A percentile compares a stretch with the other conserved stretches of the same genome.
phyloP scores from a whole-genome alignment of 2,888 invertebrate species.

The Phorcus lineatus region DNA sequence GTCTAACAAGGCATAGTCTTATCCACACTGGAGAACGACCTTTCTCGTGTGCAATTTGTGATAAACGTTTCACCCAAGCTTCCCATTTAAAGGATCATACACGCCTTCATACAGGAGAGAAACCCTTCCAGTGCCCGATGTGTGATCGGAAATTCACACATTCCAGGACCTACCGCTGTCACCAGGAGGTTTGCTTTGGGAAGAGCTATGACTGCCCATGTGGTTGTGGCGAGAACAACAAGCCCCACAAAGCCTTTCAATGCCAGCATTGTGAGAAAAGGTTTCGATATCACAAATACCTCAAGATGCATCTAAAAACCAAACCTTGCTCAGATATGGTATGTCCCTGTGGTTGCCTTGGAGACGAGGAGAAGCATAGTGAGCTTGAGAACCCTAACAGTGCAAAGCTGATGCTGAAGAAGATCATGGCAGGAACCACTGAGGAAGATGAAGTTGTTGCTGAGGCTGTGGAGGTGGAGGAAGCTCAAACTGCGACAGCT shows the following conservation, averaged over 20 bases:
- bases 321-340: background rate
- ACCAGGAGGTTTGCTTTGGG: background rate
- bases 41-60: background rate
- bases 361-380: background rate
- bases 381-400: background rate
- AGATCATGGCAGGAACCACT: background rate
- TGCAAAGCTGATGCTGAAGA: background rate
- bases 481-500: background rate
- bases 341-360: background rate
- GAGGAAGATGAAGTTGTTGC: background rate
- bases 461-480: background rate
- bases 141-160: constrained; percentile 19
- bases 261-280: too few relatives aligned
- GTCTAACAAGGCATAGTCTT: background rate
- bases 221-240: background rate
- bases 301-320: background rate
- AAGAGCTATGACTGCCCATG: background rate
- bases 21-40: background rate
- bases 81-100: background rate
- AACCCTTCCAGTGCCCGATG: constrained; percentile 9
- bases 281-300: too few relatives aligned
- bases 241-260: background rate
- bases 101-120: constrained; percentile 11
- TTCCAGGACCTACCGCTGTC: background rate
- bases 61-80: background rate